phyloP scores from a whole-genome alignment of 2,113 vertebrate genomes.

The Myotis davidii region DNA sequence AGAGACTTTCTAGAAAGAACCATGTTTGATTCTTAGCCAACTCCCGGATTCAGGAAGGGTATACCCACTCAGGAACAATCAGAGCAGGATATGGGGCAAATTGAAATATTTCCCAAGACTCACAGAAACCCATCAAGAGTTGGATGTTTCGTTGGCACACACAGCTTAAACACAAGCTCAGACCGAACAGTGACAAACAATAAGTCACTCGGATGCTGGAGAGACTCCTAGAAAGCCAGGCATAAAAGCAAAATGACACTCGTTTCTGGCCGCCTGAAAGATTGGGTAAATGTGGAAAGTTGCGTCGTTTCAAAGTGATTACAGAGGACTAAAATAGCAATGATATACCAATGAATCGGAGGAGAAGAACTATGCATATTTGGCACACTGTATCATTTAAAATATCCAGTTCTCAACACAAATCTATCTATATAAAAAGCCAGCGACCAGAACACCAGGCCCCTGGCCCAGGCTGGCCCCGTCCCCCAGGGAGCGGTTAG shows the following conservation, averaged over 20 bases:
- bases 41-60: background rate
- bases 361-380: background rate
- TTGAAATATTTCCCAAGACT: background rate
- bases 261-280: background rate
- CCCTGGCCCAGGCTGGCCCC: no score
- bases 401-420: background rate
- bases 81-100: background rate
- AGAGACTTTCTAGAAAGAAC: background rate
- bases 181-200: background rate
- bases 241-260: background rate
- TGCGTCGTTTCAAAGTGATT: background rate
- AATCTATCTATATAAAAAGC: no score
- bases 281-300: background rate
- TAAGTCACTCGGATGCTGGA: background rate
- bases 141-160: background rate
- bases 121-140: background rate
- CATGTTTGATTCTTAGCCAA: background rate
- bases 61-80: background rate
- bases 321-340: background rate
- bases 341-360: background rate
- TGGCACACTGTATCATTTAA: background rate
- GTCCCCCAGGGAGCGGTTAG: no score
- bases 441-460: no score
- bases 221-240: background rate
- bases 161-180: background rate